Percentiles rank a stretch among this genome's conserved stretches.
phyloP scores from a whole-genome alignment of 2,113 vertebrate species.

The Orientallactaga bullata region DNA sequence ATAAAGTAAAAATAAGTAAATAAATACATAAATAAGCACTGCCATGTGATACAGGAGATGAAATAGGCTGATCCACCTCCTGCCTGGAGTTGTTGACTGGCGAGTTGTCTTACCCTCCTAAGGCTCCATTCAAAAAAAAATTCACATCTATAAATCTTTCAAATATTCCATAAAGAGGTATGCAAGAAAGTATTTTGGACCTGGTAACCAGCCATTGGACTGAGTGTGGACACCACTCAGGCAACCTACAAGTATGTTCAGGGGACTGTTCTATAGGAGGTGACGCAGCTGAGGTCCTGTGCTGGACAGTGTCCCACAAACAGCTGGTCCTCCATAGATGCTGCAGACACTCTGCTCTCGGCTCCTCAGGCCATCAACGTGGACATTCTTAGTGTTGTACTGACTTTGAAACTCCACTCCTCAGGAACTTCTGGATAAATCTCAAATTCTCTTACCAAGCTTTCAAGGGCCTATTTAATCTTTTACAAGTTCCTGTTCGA shows the following conservation, averaged over 20 bases:
- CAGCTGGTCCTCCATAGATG: background rate
- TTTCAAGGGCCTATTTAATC: background rate
- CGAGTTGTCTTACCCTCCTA: background rate
- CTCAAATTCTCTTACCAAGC: background rate
- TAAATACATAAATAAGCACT: background rate
- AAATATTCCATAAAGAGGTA: background rate
- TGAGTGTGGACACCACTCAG: fast-evolving
- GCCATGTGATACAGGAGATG: background rate
- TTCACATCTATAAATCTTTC: background rate
- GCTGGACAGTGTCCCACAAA: fast-evolving
- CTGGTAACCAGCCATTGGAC: background rate
- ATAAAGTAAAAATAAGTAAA: background rate
- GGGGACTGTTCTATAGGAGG: background rate
- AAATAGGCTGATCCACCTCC: background rate
- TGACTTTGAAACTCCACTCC: background rate
- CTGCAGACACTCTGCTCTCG: background rate
- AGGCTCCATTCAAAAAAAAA: background rate
- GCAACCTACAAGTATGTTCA: background rate
- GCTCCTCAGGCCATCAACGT: background rate
- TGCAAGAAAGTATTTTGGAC: background rate
- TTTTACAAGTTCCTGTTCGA: background rate
- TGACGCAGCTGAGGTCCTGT: background rate
- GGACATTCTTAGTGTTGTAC: background rate
- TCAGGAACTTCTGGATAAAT: background rate
- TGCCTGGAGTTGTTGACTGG: background rate